phyloP scores from a whole-genome alignment of 2,888 invertebrate genomes.

The Synanthedon myopaeformis region DNA sequence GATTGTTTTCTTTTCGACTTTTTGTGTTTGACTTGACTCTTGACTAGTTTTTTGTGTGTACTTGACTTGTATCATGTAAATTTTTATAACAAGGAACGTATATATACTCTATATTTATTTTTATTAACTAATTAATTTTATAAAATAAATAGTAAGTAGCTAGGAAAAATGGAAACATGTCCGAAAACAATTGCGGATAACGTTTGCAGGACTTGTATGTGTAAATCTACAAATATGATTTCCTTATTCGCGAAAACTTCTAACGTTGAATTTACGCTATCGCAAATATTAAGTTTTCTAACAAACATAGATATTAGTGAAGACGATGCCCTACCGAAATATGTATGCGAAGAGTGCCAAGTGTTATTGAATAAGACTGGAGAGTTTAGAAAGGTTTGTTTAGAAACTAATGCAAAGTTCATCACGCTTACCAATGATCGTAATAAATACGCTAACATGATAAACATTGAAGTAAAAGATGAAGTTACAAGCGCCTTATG shows the following conservation, averaged over 20 bases:
- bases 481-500: conserved; percentile 1
- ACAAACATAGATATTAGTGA: conserved; percentile 32
- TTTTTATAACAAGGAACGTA: no score
- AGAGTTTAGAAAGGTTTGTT: conserved; percentile 43
- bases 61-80: no score
- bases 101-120: no score
- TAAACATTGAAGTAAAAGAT: conserved; percentile 5
- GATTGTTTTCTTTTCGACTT: no score
- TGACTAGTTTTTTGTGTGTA: no score
- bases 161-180: conserved; percentile 19
- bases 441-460: background rate
- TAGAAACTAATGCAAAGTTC: conserved; percentile 36
- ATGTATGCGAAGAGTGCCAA: conserved; percentile 46
- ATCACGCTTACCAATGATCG: conserved; percentile 18
- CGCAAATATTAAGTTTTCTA: conserved; percentile 26
- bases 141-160: no score
- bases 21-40: no score
- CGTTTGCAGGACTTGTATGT: conserved; percentile 44
- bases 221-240: conserved; percentile 26
- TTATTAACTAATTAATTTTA: no score
- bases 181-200: conserved; percentile 13
- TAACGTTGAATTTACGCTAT: background rate
- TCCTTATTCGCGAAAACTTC: conserved; percentile 27
- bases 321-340: conserved; percentile 39
- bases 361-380: conserved; percentile 32